Conservation (phyloP, 1,140 invertebrate species). For the Tenebrio molitor region DNA sequence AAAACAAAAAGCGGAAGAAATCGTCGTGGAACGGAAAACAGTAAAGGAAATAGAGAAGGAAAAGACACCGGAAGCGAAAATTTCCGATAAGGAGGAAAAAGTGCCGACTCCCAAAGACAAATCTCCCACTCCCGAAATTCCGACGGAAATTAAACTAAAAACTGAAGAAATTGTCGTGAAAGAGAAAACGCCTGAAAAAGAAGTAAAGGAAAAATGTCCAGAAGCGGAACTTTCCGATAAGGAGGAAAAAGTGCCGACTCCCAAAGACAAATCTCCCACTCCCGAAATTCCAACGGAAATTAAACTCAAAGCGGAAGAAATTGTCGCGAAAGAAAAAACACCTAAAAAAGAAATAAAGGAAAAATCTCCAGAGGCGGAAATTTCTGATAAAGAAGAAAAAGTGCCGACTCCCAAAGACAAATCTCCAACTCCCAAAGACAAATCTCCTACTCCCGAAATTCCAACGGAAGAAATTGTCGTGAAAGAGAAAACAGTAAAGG, state of each 20-base stretch:
- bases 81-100: not conserved
- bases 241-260: not conserved
- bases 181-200: not conserved
- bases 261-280: constrained; percentile 1
- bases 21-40: not conserved
- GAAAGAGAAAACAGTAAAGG: not conserved
- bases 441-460: not conserved
- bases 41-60: not conserved
- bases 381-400: not conserved
- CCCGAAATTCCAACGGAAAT: not conserved
- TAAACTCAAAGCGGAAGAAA: not conserved
- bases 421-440: too few species aligned
- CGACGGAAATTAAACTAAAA: not conserved
- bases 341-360: not conserved
- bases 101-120: constrained; percentile 12
- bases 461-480: not conserved
- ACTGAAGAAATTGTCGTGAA: too few species aligned
- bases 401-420: not conserved
- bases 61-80: not conserved
- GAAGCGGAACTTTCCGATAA: not conserved
- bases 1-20: not conserved
- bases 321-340: too few species aligned
- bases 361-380: not conserved
- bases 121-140: not conserved
- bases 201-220: not conserved